phyloP scores from a whole-genome alignment of 2,888 invertebrate species.

The Protophormia terraenovae region DNA sequence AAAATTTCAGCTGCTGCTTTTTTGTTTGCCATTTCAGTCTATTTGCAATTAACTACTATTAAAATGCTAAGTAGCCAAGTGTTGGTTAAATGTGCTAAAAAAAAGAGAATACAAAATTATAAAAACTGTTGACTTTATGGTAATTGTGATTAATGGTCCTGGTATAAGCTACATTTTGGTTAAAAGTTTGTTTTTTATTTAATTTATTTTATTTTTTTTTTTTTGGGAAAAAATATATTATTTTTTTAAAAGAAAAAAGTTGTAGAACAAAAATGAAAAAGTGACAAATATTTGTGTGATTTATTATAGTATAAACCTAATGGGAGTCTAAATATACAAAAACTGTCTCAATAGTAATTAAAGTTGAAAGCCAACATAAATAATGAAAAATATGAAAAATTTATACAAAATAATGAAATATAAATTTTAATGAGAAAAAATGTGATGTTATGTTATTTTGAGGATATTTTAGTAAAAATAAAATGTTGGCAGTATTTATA shows the following conservation, averaged over 20 bases:
- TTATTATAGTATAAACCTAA: not conserved
- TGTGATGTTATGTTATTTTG: not conserved
- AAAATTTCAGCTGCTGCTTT: not conserved
- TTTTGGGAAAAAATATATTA: not conserved
- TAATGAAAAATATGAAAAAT: not conserved
- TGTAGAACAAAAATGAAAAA: not conserved
- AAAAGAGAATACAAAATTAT: not conserved
- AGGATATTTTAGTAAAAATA: not conserved
- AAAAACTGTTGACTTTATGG: constrained; percentile 52
- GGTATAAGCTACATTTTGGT: not conserved
- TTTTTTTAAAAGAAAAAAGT: not conserved
- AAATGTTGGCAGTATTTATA: no score
- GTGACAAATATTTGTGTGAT: not conserved
- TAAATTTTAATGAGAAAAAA: not conserved
- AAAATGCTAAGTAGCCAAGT: constrained; percentile 20
- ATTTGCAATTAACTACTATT: constrained; percentile 24
- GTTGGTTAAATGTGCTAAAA: constrained; percentile 23
- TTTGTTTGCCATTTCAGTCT: not conserved
- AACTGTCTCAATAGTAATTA: not conserved
- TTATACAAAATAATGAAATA: not conserved
- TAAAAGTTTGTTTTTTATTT: constrained; percentile 8
- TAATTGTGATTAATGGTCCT: constrained; percentile 61
- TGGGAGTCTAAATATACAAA: not conserved
- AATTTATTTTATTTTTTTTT: not conserved
- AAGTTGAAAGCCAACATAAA: not conserved